Evolutionary conservation across 2,113 vertebrate species (phyloP).

Genomic region (Neomonachus schauinslandi): DNA sequence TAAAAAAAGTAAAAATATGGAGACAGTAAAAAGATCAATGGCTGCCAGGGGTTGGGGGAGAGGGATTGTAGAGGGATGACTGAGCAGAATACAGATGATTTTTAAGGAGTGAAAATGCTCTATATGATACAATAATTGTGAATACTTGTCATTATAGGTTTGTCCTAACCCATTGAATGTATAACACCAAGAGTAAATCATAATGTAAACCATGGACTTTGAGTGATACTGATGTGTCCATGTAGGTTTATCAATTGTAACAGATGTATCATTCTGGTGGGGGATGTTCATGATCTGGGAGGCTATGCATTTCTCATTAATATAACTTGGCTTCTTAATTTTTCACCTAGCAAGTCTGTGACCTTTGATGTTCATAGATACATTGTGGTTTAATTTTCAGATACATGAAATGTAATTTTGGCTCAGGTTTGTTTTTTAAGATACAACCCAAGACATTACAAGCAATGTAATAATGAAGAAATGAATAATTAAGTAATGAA

Average conservation of each 20-base stretch:
- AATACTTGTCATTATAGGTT: not conserved
- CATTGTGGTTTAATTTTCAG: conserved; percentile 29
- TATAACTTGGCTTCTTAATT: not conserved
- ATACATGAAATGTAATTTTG: not conserved
- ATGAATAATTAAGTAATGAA: not conserved
- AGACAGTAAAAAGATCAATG: not conserved
- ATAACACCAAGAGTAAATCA: not conserved
- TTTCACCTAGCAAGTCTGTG: not conserved
- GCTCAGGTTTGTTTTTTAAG: conserved; percentile 21
- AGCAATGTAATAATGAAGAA: not conserved
- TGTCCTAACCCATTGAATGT: not conserved
- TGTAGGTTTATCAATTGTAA: not conserved
- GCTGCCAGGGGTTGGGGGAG: not conserved
- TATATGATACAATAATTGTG: not conserved
- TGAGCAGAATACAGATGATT: no score
- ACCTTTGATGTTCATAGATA: not conserved
- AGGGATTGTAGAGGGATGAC: not conserved
- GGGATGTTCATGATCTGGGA: not conserved
- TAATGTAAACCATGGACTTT: not conserved
- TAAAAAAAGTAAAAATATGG: not conserved
- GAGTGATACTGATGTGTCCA: not conserved
- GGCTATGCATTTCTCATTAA: not conserved
- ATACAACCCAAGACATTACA: not conserved
- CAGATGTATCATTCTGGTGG: not conserved
- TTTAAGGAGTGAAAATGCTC: not conserved